phyloP scores from a whole-genome alignment of 2,113 vertebrate species.

The Theropithecus gelada region DNA sequence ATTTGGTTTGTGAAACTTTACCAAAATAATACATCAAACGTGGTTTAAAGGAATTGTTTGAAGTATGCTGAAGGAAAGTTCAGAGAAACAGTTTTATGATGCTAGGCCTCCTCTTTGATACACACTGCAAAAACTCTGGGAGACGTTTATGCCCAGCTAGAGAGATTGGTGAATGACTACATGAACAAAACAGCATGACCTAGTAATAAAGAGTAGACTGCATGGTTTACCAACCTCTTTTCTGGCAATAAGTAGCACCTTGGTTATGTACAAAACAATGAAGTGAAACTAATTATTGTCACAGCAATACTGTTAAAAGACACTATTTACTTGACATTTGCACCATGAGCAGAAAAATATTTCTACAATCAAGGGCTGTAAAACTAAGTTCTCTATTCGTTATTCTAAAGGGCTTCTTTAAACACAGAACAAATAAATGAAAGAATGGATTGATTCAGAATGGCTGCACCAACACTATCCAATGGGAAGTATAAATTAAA shows the following conservation, averaged over 20 bases:
- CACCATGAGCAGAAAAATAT: not conserved
- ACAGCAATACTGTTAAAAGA: not conserved
- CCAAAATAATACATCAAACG: conserved; percentile 18
- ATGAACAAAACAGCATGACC: not conserved
- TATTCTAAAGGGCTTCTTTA: not conserved
- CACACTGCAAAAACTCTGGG: not conserved
- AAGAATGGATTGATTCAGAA: not conserved
- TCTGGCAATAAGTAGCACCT: not conserved
- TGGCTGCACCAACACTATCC: not conserved
- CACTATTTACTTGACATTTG: not conserved
- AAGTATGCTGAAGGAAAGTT: not conserved
- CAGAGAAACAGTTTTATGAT: not conserved
- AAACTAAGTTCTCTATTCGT: not conserved
- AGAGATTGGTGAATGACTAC: not conserved
- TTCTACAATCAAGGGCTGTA: not conserved
- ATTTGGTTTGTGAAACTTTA: conserved; percentile 1
- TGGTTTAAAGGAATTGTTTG: conserved; percentile 18
- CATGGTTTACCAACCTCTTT: not conserved
- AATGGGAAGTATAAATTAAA: not conserved
- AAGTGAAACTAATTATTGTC: not conserved
- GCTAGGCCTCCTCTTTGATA: not conserved
- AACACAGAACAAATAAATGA: not conserved
- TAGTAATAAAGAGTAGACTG: not conserved
- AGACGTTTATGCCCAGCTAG: not conserved
- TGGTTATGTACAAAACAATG: not conserved